Base-by-base conservation (phyloP, 2,113 vertebrate species). In the Condylura cristata region DNA sequence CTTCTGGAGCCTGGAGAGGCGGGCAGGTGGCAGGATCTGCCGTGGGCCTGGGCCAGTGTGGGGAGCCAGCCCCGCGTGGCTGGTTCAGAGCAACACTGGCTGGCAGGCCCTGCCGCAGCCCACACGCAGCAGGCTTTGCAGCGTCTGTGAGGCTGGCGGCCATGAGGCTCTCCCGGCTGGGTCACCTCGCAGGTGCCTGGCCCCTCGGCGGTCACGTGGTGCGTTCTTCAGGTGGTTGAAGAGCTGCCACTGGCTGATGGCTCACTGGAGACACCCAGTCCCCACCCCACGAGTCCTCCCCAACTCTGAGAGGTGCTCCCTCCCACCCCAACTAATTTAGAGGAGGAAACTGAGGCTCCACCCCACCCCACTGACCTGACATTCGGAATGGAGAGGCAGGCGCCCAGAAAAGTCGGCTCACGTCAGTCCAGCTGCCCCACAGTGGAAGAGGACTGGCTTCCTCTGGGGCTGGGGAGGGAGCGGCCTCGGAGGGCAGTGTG, bases 11-110 rank as follows among this genome's bases (percentile, higher is more conserved):
- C 0, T 63, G 44, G 60, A 74, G 44, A 80, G 34, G 51, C 5
- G 30, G 48, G 0, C 20, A 5, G 0, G 16, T 4, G 7, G 56
- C 11, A 4, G 56, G n/a, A 11, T 16, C 46, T 6, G 22, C 9
- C 22, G 8, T 5, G 14, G 48, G 37, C 63, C 71, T 12, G 13
- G 24, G 48, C 6, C 53, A 3, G 0, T 2, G 14, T 44, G 41
- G 16, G 26, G 20, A 11, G 24, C 37, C 48, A 51, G 80, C 87
- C 2, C 13, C 3, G 2, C 4, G 66, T 11, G 56, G 34, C 48
- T 0, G 34, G 22, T 70, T 24, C 56, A 0, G 18, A 78, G 58
- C n/a, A 7, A 34, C 48, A 5, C 20, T 41, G 10, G 28, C 3
- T 3, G 14, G 10, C 13, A 30, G 28, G 58, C 30, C 32, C 39